Percentiles rank a stretch among this genome's conserved stretches.
Evolutionary conservation across 1,140 invertebrate species (phyloP).

Genomic region (Drosophila nannoptera): DNA sequence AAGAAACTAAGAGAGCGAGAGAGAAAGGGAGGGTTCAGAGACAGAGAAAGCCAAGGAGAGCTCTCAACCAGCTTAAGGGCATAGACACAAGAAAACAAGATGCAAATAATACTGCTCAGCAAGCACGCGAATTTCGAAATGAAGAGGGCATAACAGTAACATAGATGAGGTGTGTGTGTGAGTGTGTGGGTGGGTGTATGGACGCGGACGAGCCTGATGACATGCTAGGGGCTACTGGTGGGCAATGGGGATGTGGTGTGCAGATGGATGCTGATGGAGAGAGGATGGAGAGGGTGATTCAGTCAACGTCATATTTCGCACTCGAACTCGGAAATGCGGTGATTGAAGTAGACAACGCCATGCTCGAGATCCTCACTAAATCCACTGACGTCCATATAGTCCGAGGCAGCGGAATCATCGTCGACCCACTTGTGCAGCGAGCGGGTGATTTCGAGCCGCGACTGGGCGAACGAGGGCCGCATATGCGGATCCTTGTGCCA

Average conservation of each 20-base stretch:
- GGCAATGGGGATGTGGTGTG: conserved; percentile 51
- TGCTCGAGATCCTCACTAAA: conserved; percentile 84
- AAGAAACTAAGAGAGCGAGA: conserved; percentile 13
- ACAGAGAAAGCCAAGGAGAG: background rate
- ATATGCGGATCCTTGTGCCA: conserved; percentile 88
- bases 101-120: conserved; percentile 68
- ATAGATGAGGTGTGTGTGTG: conserved; percentile 9
- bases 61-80: conserved; percentile 18
- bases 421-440: conserved; percentile 80
- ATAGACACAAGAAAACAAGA: conserved; percentile 47
- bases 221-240: conserved; percentile 31
- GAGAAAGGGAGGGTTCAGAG: background rate
- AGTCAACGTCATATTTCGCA: conserved; percentile 81
- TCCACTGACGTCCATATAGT: conserved; percentile 88
- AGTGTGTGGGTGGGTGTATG: background rate
- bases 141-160: conserved; percentile 3
- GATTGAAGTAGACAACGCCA: conserved; percentile 78
- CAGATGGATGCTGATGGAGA: conserved; percentile 32
- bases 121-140: conserved; percentile 58
- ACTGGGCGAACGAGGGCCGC: conserved; percentile 85
- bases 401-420: conserved; percentile 84
- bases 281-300: conserved; percentile 40
- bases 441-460: conserved; percentile 84
- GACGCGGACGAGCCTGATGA: conserved; percentile 21
- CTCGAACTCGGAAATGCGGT: conserved; percentile 82